Base-by-base conservation (phyloP, 2,888 invertebrate genomes). In the Hypolimnas misippus region DNA sequence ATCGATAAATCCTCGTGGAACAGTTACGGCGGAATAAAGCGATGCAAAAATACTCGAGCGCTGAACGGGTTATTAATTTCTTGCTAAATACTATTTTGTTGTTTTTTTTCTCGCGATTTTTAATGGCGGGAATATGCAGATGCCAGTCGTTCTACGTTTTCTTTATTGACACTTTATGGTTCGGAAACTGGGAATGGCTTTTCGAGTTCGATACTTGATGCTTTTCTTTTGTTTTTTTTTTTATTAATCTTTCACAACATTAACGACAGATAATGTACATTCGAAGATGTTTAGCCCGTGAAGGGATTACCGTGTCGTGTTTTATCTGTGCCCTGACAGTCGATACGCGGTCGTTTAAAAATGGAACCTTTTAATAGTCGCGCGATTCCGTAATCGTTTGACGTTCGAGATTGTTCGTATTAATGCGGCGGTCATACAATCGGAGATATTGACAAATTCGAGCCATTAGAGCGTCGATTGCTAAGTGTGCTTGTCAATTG, bases 111-210 rank as follows among this genome's bases (percentile, higher is more conserved):
- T 67, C 65, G 57, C 63, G 65, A 60, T 69, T 81, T 83, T 83
- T 86, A 83, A 89, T 81, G 79, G 82, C 84, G 73, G 71, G 77
- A 87, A 87, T 87, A 89, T 89, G 89, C 86, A 87, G 83, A 89
- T 88, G 77, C 70, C 63, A 69, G 72, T 73, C 72, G 78, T 82
- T 85, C 82, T 82, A 83, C 79, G 85, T 84, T 84, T 84, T 83
- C 82, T 88, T 89, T 88, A 89, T 87, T 83, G 89, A 86, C 87
- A 89, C 81, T 90, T 90, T 90, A 90, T 90, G 85, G 85, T 87
- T 87, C 79, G 76, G 90, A 90, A 90, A 89, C 84, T 82, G 83
- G 77, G 78, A 88, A 89, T 81, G 86, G 79, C 82, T 82, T 78
- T 46, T 49, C 49, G 25, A 54, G 44, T 17, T 17, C 44, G 19